These are phyloP conservation scores for Cantharis lateralis DNA, from an alignment of 2,888 invertebrate genomes.

Conservation along the genomic window DNA sequence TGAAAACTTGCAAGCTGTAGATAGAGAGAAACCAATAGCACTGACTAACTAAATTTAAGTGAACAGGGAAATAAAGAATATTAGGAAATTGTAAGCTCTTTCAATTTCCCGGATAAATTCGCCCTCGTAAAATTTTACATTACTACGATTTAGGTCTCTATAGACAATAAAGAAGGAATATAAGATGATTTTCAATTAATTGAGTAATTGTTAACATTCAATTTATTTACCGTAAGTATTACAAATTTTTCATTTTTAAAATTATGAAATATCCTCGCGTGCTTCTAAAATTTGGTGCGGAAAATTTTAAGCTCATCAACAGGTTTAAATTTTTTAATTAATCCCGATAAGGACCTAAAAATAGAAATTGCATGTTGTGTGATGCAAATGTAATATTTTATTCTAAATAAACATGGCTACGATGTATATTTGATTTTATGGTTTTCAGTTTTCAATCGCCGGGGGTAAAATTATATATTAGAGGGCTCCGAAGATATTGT, in stretches of 20 bases:
- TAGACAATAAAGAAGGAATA: not conserved
- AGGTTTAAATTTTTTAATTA: not conserved
- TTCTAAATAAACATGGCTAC: not conserved
- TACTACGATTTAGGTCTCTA: conserved; percentile 1
- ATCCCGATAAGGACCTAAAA: not conserved
- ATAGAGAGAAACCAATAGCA: not conserved
- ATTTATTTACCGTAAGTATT: not conserved
- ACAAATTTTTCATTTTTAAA: too few species aligned
- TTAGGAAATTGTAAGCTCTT: conserved; percentile 8
- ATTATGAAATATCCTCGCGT: not conserved
- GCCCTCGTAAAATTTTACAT: conserved; percentile 2
- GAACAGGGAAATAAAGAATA: conserved; percentile 3
- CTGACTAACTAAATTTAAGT: not conserved
- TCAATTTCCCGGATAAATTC: conserved; percentile 2
- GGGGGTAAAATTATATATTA: not conserved
- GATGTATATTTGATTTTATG: not conserved
- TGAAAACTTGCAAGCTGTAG: not conserved
- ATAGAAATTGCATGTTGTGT: not conserved
- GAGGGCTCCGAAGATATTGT: not conserved
- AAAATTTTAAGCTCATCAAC: not conserved
- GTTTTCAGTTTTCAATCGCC: not conserved
- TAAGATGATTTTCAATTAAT: not conserved
- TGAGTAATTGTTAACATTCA: not conserved
- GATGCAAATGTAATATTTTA: not conserved
- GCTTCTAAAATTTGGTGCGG: not conserved